phyloP scores from a whole-genome alignment of 2,113 vertebrate species.

The Siphamia tubifer region DNA sequence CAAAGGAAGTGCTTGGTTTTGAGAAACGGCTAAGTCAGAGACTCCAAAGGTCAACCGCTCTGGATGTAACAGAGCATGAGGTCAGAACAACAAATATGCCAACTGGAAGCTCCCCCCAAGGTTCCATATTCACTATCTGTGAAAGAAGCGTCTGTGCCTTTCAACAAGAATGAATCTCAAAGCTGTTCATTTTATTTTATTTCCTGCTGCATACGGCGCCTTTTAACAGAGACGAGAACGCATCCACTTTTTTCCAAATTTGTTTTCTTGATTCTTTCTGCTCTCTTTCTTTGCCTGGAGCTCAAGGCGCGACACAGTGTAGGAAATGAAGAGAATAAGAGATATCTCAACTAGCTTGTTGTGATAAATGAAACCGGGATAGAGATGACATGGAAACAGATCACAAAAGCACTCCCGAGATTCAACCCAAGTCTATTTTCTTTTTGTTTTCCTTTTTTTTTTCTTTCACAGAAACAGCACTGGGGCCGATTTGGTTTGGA shows the following conservation, averaged over 20 bases:
- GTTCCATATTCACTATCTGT: slow-evolving; percentile 50
- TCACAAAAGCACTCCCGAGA: slow-evolving; percentile 56
- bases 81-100: slow-evolving; percentile 65
- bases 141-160: slow-evolving; percentile 43
- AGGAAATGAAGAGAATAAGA: slow-evolving; percentile 45
- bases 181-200: slow-evolving; percentile 1
- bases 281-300: slow-evolving; percentile 53
- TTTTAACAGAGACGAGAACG: slow-evolving; percentile 18
- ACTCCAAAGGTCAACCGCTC: slow-evolving; percentile 62
- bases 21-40: slow-evolving; percentile 58
- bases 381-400: slow-evolving; percentile 56
- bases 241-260: slow-evolving; percentile 32
- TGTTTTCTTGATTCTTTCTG: slow-evolving; percentile 42
- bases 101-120: slow-evolving; percentile 45
- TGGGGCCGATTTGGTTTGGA: slow-evolving; percentile 65
- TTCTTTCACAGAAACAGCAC: slow-evolving; percentile 32
- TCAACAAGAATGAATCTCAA: slow-evolving; percentile 45
- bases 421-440: slow-evolving; percentile 52
- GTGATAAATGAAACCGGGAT: slow-evolving; percentile 56
- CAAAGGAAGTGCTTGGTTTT: slow-evolving; percentile 54
- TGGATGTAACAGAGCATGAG: slow-evolving; percentile 54
- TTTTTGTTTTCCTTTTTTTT: slow-evolving; percentile 7
- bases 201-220: not conserved
- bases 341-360: slow-evolving; percentile 62
- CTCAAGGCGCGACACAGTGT: slow-evolving; percentile 16